Base-by-base conservation (phyloP, 2,797 vertebrate species). In the Erithacus rubecula region DNA sequence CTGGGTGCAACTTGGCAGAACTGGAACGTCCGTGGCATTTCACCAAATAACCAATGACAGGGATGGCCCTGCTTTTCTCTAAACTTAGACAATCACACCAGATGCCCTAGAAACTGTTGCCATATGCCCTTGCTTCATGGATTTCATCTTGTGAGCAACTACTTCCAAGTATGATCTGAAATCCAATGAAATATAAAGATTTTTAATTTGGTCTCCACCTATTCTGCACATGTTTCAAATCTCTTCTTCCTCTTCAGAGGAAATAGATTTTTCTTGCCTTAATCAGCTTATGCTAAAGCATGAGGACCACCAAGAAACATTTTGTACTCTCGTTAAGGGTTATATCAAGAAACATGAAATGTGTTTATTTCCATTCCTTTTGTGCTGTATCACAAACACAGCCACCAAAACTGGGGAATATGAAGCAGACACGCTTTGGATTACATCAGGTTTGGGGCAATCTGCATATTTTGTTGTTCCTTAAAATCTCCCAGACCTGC, bases 261-360 rank as follows among this genome's bases (percentile, higher is more conserved):
- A 55, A 93, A 92, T 90, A 71, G 90, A 83, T 90, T 93, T 93
- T 83, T 69, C 83, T 90, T 84, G 74, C 77, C 58, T 81, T 96
- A 69, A 94, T 96, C 90, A 82, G 82, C 68, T 94, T 90, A 89
- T 34, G 86, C 83, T 94, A 89, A 75, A 87, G 86, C 92, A 84
- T 51, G 86, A 86, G 58, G 26, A 93, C 58, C 69, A 82, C 77
- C 76, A 81, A 72, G 95, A 96, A 95, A 96, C 95, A 76, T 81
- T 94, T 69, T 96, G 95, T 94, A 81, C 93, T 86, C 92, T 83
- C 3, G 6, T 53, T 68, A 87, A 86, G 43, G 55, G 47, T 72
- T 90, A 94, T 68, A 29, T 81, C 65, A 65, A 90, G 90, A 89
- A 93, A 68, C 23, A 62, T 1, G 29, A 76, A 78, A 62, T 0